A percentile compares a stretch with the other conserved stretches of the same genome.
These are phyloP conservation scores for Castor canadensis DNA, from an alignment of 2,113 vertebrate genomes.

Conservation along the genomic window DNA sequence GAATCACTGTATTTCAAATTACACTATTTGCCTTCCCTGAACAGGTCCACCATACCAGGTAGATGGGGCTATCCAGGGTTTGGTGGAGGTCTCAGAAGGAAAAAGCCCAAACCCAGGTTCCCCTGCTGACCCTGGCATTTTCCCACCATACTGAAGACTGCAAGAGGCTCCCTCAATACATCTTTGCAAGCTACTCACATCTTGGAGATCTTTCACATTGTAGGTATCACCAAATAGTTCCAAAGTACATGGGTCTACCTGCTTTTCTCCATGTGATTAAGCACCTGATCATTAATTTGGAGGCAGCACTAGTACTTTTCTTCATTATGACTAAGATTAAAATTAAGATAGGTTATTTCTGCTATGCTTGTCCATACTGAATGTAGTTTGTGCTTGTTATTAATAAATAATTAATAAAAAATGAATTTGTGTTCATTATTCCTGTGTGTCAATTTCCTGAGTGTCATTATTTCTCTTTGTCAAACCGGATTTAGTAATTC, in stretches of 20 bases:
- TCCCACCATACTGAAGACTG: neutral
- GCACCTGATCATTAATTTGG: neutral
- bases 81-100: neutral
- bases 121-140: neutral
- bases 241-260: neutral
- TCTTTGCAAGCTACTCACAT: neutral
- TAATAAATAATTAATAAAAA: too few relatives aligned
- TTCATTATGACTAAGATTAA: neutral
- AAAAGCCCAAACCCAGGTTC: neutral
- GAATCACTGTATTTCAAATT: too few relatives aligned
- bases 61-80: too few relatives aligned
- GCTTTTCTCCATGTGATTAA: neutral
- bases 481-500: neutral
- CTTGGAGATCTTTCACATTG: neutral
- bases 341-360: neutral
- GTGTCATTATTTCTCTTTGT: neutral
- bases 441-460: neutral
- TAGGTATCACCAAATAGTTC: neutral
- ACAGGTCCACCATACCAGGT: neutral
- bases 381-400: neutral
- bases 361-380: neutral
- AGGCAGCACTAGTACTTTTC: neutral
- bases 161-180: neutral
- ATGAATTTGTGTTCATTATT: neutral
- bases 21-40: too few relatives aligned